phyloP scores from a whole-genome alignment of 2,888 invertebrate genomes.

The Heterodera filipjevi region DNA sequence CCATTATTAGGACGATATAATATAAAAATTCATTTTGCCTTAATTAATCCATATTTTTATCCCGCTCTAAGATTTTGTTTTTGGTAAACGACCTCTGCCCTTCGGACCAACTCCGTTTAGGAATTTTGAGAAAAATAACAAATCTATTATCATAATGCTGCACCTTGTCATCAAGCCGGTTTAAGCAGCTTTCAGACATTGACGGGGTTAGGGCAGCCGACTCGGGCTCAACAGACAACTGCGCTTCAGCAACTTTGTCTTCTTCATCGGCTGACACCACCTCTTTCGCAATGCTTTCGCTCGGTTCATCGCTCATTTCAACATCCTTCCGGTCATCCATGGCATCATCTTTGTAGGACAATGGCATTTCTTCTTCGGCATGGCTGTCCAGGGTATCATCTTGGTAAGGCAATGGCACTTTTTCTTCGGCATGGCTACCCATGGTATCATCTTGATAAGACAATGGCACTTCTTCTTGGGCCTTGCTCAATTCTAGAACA shows the following conservation, averaged over 20 bases:
- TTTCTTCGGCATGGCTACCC: constrained; percentile 3
- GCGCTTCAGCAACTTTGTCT: constrained; percentile 19
- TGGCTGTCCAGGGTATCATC: constrained; percentile 24
- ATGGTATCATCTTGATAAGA: constrained; percentile 3
- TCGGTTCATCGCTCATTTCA: constrained; percentile 18
- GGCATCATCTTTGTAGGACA: too few species aligned
- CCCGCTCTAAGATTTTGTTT: too few species aligned
- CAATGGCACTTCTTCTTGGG: too few species aligned
- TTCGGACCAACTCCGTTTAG: too few species aligned
- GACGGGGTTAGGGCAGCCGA: background rate
- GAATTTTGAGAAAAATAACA: too few species aligned
- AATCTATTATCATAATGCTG: too few species aligned
- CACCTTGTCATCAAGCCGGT: background rate
- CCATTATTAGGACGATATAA: too few species aligned
- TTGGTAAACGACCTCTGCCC: too few species aligned
- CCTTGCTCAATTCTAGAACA: constrained; percentile 1
- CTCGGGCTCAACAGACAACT: constrained; percentile 21
- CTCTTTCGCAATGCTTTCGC: background rate
- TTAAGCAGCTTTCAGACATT: background rate
- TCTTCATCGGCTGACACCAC: background rate
- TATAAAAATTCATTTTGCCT: too few species aligned
- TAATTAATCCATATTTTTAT: too few species aligned
- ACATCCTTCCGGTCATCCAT: constrained; percentile 19
- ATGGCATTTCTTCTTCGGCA: too few species aligned
- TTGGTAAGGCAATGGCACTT: too few species aligned